Evolutionary conservation across 2,888 invertebrate genomes (phyloP).

Genomic region (Pammene aurita): DNA sequence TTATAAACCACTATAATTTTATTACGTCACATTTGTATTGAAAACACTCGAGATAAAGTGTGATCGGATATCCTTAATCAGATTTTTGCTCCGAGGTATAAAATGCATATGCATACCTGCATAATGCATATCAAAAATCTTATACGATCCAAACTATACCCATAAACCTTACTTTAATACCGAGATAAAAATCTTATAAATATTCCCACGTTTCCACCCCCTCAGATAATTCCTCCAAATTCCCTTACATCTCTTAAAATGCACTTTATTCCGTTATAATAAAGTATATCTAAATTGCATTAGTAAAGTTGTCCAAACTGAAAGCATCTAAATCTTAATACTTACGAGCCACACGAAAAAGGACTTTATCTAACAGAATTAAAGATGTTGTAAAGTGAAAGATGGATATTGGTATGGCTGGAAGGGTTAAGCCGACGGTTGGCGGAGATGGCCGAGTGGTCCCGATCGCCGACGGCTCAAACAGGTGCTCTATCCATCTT

Average conservation of each 20-base stretch:
- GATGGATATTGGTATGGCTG: conserved; percentile 17
- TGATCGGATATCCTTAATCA: conserved; percentile 14
- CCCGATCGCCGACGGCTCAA: conserved; percentile 63
- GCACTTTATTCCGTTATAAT: background rate
- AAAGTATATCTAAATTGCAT: background rate
- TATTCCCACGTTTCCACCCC: conserved; percentile 42
- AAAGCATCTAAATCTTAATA: background rate
- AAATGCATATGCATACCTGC: conserved; percentile 8
- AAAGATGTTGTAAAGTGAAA: background rate
- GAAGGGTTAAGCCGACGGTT: conserved; percentile 51
- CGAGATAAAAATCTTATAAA: conserved; percentile 41
- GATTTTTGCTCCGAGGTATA: conserved; percentile 48
- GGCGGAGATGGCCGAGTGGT: conserved; percentile 57
- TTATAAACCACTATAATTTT: background rate
- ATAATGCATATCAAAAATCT: conserved; percentile 29
- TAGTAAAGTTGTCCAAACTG: background rate
- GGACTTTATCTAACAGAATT: background rate
- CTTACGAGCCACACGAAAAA: background rate
- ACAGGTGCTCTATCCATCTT: conserved; percentile 76
- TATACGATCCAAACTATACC: conserved; percentile 28
- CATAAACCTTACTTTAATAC: conserved; percentile 38
- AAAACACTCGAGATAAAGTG: background rate
- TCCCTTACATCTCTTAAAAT: background rate
- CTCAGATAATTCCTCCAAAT: background rate
- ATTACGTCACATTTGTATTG: background rate